Evolutionary conservation across 2,113 vertebrate species (phyloP), one percentile per base, ranked within the genome.

Genomic region (Corvus moneduloides): DNA sequence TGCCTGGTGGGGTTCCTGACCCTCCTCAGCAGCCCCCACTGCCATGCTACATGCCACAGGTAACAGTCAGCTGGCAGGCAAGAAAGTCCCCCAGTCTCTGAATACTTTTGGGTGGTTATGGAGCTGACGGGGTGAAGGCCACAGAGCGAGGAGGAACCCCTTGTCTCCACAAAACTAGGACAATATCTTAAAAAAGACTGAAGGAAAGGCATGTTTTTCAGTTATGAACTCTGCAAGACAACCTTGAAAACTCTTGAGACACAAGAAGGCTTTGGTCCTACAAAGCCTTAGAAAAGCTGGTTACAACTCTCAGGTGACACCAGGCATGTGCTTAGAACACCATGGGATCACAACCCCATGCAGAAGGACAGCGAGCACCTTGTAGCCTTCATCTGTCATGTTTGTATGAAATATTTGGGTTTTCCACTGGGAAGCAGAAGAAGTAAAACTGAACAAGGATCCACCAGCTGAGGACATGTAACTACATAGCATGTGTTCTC

Each of bases 1-100:
- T 82, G 33, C 30, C 13, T 1, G 0, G 21, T 1, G 2, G 24
- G 30, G 6, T 35, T 24, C 1, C 6, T 64, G 39, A 4, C 4
- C 18, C n/a, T 49, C 35, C 39, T 63, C 4, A 15, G 28, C 20
- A 62, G 27, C 35, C 39, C 10, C 35, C 4, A 30, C 16, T 26
- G 46, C 7, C 1, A 0, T 41, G 32, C 16, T 30, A 4, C 5
- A 8, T 4, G 17, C 21, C 68, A 80, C 11, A 68, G 72, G 6
- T 30, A 73, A 58, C 4, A 28, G 26, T 17, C 43, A 83, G 19
- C 39, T n/a, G 49, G 20, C 33, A 72, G 52, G 37, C 39, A 62
- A 44, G 54, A 4, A 39, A 58, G 23, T 19, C 6, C 10, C 19
- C 17, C 20, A 41, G 18, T 27, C 26, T 71, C 69, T 63, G 46